These are phyloP conservation scores for Atherinomorus stipes DNA, from an alignment of 2,113 vertebrate species.

Conservation along the genomic window DNA sequence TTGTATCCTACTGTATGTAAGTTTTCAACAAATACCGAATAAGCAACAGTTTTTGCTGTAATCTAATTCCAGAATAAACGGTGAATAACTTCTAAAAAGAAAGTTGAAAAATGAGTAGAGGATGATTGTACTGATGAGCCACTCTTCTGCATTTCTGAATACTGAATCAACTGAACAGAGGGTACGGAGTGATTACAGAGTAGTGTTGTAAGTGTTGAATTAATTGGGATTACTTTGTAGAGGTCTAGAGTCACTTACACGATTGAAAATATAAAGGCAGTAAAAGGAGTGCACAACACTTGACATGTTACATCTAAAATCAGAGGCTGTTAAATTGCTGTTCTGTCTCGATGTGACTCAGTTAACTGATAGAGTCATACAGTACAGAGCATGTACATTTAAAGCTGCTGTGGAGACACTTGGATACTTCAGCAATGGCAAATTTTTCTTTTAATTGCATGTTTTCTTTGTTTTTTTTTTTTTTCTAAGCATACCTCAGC, in stretches of 20 bases:
- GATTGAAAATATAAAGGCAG: neutral
- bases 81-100: too few species aligned
- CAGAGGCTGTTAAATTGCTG: neutral
- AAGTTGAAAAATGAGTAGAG: neutral
- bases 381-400: neutral
- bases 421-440: too few species aligned
- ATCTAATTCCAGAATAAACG: too few species aligned
- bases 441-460: too few species aligned
- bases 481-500: neutral
- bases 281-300: too few species aligned
- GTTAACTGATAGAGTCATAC: neutral
- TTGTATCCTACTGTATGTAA: too few species aligned
- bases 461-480: neutral
- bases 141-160: neutral
- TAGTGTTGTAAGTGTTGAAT: neutral
- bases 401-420: neutral
- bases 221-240: neutral
- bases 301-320: neutral
- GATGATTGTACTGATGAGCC: neutral
- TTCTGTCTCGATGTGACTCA: too few species aligned
- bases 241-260: neutral
- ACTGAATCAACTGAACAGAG: neutral
- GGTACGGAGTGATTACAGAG: neutral
- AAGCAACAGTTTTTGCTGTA: too few species aligned
- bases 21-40: too few species aligned